A percentile compares a stretch with the other conserved stretches of the same genome.
These are phyloP conservation scores for Drosophila falleni DNA, from an alignment of 2,888 invertebrate genomes.

Conservation along the genomic window DNA sequence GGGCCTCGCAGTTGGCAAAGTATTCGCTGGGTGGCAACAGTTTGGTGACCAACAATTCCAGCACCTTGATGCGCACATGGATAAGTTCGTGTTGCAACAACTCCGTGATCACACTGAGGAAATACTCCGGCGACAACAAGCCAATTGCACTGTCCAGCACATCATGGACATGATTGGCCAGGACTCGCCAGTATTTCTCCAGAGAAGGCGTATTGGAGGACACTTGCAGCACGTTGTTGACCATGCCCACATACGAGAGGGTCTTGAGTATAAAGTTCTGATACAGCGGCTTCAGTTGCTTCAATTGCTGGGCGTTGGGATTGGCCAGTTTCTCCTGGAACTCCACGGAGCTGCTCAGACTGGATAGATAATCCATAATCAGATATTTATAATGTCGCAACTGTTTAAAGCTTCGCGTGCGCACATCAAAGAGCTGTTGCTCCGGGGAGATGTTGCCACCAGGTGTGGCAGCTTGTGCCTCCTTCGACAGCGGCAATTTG, in stretches of 20 bases:
- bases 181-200: conserved; percentile 92
- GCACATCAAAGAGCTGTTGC: conserved; percentile 87
- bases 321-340: conserved; percentile 89
- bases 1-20: conserved; percentile 86
- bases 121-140: conserved; percentile 91
- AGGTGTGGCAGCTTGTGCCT: conserved; percentile 57
- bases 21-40: conserved; percentile 89
- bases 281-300: conserved; percentile 88
- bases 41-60: conserved; percentile 94
- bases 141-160: conserved; percentile 92
- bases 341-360: conserved; percentile 89
- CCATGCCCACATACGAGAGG: conserved; percentile 89
- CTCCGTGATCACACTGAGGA: conserved; percentile 91
- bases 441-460: conserved; percentile 41
- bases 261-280: conserved; percentile 90
- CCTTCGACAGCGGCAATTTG: conserved; percentile 88
- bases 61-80: conserved; percentile 91
- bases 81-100: conserved; percentile 90
- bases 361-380: conserved; percentile 90
- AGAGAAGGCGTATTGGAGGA: conserved; percentile 85
- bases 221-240: conserved; percentile 88
- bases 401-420: conserved; percentile 90
- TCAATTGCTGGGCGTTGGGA: conserved; percentile 86
- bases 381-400: conserved; percentile 92
- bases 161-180: conserved; percentile 92